phyloP scores from a whole-genome alignment of 2,888 invertebrate genomes.

The Girardia tigrina region DNA sequence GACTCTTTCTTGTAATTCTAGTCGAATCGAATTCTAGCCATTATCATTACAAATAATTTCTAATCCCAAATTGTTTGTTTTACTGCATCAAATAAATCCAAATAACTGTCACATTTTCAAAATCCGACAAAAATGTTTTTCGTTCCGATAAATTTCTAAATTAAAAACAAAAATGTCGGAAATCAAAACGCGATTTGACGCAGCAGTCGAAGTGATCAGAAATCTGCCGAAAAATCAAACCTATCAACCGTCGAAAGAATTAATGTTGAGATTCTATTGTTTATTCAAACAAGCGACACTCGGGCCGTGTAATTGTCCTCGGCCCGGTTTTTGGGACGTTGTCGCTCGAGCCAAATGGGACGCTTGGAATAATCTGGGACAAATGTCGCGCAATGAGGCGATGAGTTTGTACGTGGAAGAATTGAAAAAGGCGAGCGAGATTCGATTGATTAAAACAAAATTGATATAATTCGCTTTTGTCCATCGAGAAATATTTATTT shows the following conservation, averaged over 20 bases:
- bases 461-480: no score
- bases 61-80: no score
- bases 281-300: slow-evolving; percentile 84
- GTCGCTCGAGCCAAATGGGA: slow-evolving; percentile 80
- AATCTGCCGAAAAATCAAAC: slow-evolving; percentile 86
- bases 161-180: no score
- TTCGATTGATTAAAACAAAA: no score
- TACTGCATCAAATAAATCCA: no score
- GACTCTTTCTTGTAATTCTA: no score
- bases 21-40: no score
- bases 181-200: slow-evolving; percentile 60
- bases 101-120: no score
- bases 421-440: slow-evolving; percentile 72
- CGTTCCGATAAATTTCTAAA: no score
- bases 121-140: no score
- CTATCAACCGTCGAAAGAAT: slow-evolving; percentile 83
- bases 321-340: slow-evolving; percentile 82
- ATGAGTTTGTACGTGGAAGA: slow-evolving; percentile 80
- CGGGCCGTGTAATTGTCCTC: slow-evolving; percentile 64
- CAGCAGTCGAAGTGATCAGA: slow-evolving; percentile 80
- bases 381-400: slow-evolving; percentile 69
- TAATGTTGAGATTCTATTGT: slow-evolving; percentile 82
- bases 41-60: no score
- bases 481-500: no score
- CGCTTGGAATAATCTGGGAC: slow-evolving; percentile 72